Evolutionary conservation across 2,113 vertebrate genomes (phyloP).

Genomic region (Nycticorax nycticorax): DNA sequence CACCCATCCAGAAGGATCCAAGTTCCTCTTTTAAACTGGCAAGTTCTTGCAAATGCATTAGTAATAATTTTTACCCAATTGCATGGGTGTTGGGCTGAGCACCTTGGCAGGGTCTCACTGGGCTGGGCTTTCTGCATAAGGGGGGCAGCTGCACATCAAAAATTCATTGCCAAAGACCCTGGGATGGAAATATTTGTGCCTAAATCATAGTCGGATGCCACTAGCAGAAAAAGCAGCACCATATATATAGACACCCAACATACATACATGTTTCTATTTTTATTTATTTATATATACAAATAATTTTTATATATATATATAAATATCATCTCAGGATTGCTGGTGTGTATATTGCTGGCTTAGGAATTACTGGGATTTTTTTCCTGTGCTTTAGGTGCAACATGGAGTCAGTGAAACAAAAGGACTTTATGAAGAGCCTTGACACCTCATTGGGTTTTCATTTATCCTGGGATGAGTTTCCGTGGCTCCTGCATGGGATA

Average conservation of each 20-base stretch:
- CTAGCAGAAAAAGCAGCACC: background rate
- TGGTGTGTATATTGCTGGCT: background rate
- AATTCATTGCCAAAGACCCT: background rate
- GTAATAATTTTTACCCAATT: background rate
- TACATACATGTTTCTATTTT: background rate
- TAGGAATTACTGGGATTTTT: background rate
- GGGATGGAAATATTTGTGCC: background rate
- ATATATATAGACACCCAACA: accelerated
- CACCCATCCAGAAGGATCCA: background rate
- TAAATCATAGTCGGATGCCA: background rate
- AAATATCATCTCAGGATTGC: background rate
- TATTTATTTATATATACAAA: background rate
- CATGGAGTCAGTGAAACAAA: background rate
- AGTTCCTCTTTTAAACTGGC: background rate
- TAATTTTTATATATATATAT: too few relatives aligned
- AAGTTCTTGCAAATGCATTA: background rate
- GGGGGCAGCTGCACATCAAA: background rate
- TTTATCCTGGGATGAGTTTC: background rate
- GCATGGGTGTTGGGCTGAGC: accelerated
- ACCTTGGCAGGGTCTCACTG: background rate
- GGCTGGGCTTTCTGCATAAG: background rate
- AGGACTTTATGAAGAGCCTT: background rate
- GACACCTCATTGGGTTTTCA: accelerated
- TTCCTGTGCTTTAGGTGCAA: background rate
- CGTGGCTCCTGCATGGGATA: background rate